Evolutionary conservation across 2,888 invertebrate species (phyloP).

Genomic region (Dryomyza anilis): DNA sequence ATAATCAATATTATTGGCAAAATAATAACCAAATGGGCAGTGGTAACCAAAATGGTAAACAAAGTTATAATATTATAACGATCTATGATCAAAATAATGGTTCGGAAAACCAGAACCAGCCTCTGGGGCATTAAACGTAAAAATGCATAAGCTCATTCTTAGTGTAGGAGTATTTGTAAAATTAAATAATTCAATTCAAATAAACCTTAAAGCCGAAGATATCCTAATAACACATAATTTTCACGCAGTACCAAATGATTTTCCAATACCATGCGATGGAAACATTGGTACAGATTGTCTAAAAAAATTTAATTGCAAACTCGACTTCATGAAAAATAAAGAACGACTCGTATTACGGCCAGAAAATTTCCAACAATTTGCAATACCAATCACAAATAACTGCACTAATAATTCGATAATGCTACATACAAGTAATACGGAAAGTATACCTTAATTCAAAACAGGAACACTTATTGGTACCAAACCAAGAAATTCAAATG

Average conservation of each 20-base stretch:
- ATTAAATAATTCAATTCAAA: not conserved
- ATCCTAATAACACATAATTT: constrained; percentile 7
- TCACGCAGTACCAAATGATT: constrained; percentile 15
- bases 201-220: not conserved
- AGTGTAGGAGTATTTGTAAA: no score
- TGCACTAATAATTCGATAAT: not conserved
- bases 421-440: constrained; percentile 8
- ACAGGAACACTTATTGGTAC: constrained; percentile 8
- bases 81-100: not conserved
- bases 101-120: not conserved
- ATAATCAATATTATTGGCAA: not conserved
- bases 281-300: constrained; percentile 5
- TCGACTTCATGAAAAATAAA: constrained; percentile 17
- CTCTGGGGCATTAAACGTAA: not conserved
- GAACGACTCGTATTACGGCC: constrained; percentile 1
- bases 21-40: not conserved
- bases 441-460: not conserved
- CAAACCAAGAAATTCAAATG: constrained; percentile 6
- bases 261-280: constrained; percentile 17
- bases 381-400: not conserved
- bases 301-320: constrained; percentile 11
- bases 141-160: no score
- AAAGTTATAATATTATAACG: not conserved
- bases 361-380: no score
- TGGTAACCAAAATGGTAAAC: not conserved